A percentile compares a stretch with the other conserved stretches of the same genome.
These are phyloP conservation scores for Phymatocera aterrima DNA, from an alignment of 2,888 invertebrate species.

Conservation along the genomic window DNA sequence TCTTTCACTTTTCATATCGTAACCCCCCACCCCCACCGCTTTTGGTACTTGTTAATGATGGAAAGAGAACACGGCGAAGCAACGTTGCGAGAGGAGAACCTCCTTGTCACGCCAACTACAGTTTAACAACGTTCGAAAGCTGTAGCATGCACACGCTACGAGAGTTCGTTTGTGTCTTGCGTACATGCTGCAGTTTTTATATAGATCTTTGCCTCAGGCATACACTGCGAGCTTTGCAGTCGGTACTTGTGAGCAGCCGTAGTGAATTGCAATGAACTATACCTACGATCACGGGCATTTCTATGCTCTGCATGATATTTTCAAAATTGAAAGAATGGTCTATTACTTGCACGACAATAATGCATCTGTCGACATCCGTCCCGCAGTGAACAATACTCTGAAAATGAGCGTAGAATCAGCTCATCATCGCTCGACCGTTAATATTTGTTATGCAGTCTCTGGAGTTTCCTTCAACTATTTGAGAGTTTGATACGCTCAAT, in stretches of 20 bases:
- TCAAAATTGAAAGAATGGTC: slow-evolving; percentile 4
- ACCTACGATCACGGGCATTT: background rate
- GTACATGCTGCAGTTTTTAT: background rate
- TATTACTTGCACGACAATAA: background rate
- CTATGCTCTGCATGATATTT: slow-evolving; percentile 1
- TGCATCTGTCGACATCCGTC: background rate
- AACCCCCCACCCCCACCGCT: slow-evolving; percentile 4
- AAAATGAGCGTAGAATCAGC: background rate
- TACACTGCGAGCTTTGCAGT: slow-evolving; percentile 6
- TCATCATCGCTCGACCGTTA: background rate
- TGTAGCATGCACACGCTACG: background rate
- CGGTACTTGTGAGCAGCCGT: background rate
- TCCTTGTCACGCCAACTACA: slow-evolving; percentile 36
- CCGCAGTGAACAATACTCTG: slow-evolving; percentile 5
- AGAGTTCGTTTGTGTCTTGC: background rate
- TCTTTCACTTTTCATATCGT: slow-evolving; percentile 33
- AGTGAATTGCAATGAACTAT: background rate
- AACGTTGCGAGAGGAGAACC: slow-evolving; percentile 9
- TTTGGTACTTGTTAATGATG: slow-evolving; percentile 16
- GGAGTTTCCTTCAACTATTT: background rate
- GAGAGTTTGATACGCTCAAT: background rate
- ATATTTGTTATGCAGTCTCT: background rate
- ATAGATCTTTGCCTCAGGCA: background rate
- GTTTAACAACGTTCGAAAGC: slow-evolving; percentile 12
- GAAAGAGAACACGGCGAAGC: background rate